Evolutionary conservation across 2,888 invertebrate genomes (phyloP), one percentile per base, ranked within the genome.

Genomic region (Corbicula japonica): DNA sequence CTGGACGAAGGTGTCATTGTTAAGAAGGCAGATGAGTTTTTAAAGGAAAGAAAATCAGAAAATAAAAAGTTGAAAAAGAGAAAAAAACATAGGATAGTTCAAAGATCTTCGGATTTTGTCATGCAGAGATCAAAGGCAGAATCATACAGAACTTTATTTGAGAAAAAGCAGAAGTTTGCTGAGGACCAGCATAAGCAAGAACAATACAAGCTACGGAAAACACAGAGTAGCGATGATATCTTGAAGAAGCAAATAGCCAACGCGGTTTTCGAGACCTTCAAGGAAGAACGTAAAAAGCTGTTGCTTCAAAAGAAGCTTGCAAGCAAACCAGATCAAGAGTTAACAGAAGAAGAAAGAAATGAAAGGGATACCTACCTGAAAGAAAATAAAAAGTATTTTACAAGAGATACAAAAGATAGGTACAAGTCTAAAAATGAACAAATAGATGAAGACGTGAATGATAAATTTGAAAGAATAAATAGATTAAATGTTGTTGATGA

Each of bases 51-150:
- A 18, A 66, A 66, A 23, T 21, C 23, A 10, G 66, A 52, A 41
- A 50, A 66, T 15, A 30, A 10, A 38, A 66, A 54, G 54, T 35
- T 18, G 28, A 10, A 8, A 21, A 38, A 28, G 23, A 54, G 30
- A 32, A 66, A 41, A 38, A 35, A 35, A 30, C 54, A 52, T 30
- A 26, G 71, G n/a, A 54, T 72, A n/a, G 23, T 72, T 41, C 71
- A 72, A 38, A 32, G 71, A n/a, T 72, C 71, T 12, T 72, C 69
- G 26, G 58, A 76, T 56, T 61, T 46, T n/a, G 44, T 80, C 63
- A 10, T 63, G n/a, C 80, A 73, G 54, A 76, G 41, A 35, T 80
- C 80, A 12, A 62, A 72, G 63, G 76, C 80, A 52, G 76, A 80
- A 15, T 80, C 80, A 0, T 80, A 80, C 30, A 63, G 48, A 38